These are phyloP conservation scores for Sebastes nivosus DNA, from an alignment of 2,797 vertebrate genomes.

Conservation along the genomic window DNA sequence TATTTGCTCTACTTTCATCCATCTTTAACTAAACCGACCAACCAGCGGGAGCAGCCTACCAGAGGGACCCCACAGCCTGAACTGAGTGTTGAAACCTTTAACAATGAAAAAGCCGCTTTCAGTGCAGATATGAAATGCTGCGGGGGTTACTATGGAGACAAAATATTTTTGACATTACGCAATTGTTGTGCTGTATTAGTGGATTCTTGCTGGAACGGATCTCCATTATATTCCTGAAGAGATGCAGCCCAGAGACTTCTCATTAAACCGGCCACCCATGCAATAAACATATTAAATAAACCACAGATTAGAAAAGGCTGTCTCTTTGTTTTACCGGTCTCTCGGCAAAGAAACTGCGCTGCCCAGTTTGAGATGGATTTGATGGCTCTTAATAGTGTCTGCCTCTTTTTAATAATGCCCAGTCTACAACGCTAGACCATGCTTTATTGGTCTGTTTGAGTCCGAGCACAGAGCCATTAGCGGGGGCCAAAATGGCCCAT, in stretches of 20 bases:
- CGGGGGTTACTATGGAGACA: constrained; percentile 50
- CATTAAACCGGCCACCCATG: constrained; percentile 79
- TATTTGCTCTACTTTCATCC: constrained; percentile 69
- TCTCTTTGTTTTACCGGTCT: constrained; percentile 63
- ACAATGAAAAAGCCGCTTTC: constrained; percentile 54
- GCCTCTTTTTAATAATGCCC: constrained; percentile 74
- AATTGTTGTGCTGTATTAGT: constrained; percentile 45
- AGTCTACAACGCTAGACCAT: constrained; percentile 53
- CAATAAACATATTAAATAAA: constrained; percentile 78
- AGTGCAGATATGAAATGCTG: constrained; percentile 44
- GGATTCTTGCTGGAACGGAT: constrained; percentile 53
- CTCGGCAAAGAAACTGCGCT: constrained; percentile 57
- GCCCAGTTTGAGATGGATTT: constrained; percentile 76
- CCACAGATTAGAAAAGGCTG: constrained; percentile 69
- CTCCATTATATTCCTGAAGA: constrained; percentile 51
- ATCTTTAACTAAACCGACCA: constrained; percentile 70
- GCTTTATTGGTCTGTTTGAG: constrained; percentile 83
- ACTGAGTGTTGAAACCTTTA: constrained; percentile 55
- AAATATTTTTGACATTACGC: constrained; percentile 60
- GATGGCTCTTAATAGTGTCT: constrained; percentile 79
- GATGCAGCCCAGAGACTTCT: constrained; percentile 62
- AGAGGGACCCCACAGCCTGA: constrained; percentile 57
- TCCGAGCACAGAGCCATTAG: constrained; percentile 78
- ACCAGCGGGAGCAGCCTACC: constrained; percentile 43
- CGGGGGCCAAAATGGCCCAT: constrained; percentile 78